Base-by-base conservation (phyloP, 2,888 invertebrate genomes). In the Cantharis lateralis region DNA sequence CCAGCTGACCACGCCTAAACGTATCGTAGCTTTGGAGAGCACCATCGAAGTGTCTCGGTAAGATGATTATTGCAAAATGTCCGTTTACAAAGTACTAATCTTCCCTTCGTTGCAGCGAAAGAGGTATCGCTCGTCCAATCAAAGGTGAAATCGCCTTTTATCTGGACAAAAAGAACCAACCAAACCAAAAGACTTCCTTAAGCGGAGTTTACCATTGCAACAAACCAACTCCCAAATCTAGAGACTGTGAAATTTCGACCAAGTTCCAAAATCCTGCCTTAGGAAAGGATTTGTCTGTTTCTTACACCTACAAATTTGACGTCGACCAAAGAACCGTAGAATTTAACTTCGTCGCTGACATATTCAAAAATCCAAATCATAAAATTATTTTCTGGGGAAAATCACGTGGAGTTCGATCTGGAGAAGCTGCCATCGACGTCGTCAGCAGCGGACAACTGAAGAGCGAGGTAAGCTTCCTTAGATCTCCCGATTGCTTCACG, bases 201-300 rank as follows among this genome's bases (percentile, higher is more conserved):
- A 87, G 89, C 15, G 90, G 92, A 74, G 85, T 86, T 63, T 87
- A 92, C 0, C 91, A 94, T 79, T 81, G 92, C 3, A 5, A n/a
- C 5, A 88, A 89, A 3, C 83, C 88, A 0, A 90, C 91, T 3
- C 88, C 90, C 2, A 88, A 90, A 70, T 88, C 87, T 0, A 79
- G 91, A 62, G 88, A 89, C 4, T 85, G 90, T 1, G 88, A 88
- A 2, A 92, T 92, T 2, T 91, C 93, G 80, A 83, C 92, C 0
- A 92, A 91, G 81, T 91, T 95, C 79, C 91, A 91, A 28, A 93
- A 94, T 84, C 95, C 95, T 10, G 90, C 90, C 28, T 89, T 95
- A 76, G 88, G 89, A 78, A 93, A 91, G 61, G 81, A 80, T 11
- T 75, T 82, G 5, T 79, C 81, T 1, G 74, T 80, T 9, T 78